phyloP scores from a whole-genome alignment of 2,797 vertebrate species.

The Limosa lapponica region DNA sequence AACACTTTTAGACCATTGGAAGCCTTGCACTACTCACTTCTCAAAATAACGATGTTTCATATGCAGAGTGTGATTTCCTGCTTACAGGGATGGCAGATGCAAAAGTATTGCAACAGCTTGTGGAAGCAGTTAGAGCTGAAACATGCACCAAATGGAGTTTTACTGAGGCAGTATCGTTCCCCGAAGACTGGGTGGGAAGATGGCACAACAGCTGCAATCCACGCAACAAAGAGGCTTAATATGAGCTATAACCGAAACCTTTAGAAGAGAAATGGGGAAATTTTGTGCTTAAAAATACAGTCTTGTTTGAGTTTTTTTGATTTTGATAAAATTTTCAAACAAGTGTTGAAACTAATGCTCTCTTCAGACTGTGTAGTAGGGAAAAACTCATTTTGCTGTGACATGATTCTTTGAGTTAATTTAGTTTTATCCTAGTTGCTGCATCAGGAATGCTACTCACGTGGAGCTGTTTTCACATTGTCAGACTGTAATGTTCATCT shows the following conservation, averaged over 20 bases:
- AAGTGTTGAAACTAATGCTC: not conserved
- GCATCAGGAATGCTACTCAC: not conserved
- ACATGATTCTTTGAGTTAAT: not conserved
- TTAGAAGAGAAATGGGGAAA: not conserved
- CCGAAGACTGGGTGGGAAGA: not conserved
- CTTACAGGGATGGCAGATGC: not conserved
- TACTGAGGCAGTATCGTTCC: not conserved
- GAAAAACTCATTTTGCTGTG: not conserved
- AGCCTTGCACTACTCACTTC: not conserved
- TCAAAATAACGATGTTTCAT: not conserved
- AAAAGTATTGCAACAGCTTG: not conserved
- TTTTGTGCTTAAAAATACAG: not conserved
- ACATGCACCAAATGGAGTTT: not conserved
- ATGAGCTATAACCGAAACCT: not conserved
- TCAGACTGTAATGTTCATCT: not conserved
- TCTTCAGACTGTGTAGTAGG: not conserved
- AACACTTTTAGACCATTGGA: not conserved
- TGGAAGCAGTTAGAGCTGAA: not conserved
- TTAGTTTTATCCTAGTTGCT: not conserved
- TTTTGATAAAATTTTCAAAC: not conserved
- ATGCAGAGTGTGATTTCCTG: not conserved
- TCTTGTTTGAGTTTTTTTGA: not conserved
- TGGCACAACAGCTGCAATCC: not conserved
- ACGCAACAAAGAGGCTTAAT: not conserved
- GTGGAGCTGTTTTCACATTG: not conserved